Percentiles rank a stretch among this genome's conserved stretches.
phyloP scores from a whole-genome alignment of 2,888 invertebrate genomes.

The Hypena proboscidalis region DNA sequence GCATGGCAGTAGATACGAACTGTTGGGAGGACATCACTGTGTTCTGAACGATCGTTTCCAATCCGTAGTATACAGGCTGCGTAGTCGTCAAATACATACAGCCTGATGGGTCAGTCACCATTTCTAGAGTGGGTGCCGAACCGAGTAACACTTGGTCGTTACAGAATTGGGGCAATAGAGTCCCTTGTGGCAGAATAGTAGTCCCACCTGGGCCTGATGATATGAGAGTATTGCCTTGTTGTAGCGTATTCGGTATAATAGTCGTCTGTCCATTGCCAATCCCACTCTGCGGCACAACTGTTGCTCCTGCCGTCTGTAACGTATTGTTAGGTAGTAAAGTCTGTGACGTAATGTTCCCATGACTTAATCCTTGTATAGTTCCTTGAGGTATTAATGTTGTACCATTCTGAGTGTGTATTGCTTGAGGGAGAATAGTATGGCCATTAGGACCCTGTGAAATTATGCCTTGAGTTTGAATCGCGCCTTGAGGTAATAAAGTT shows the following conservation, averaged over 20 bases:
- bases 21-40: constrained; percentile 96
- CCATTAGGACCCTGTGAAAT: constrained; percentile 84
- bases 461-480: constrained; percentile 81
- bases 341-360: constrained; percentile 71
- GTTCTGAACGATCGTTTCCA: constrained; percentile 94
- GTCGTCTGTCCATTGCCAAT: constrained; percentile 80
- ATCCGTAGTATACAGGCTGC: constrained; percentile 92
- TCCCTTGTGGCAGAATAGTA: constrained; percentile 86
- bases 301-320: constrained; percentile 70
- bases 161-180: constrained; percentile 81
- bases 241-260: constrained; percentile 78
- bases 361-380: constrained; percentile 72
- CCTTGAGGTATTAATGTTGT: constrained; percentile 87
- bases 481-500: constrained; percentile 85
- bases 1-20: constrained; percentile 92
- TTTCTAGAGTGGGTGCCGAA: constrained; percentile 86
- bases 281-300: constrained; percentile 79
- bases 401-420: constrained; percentile 85
- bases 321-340: constrained; percentile 72
- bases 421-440: constrained; percentile 86
- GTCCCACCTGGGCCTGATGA: constrained; percentile 84
- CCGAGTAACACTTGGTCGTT: constrained; percentile 87
- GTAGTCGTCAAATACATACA: constrained; percentile 87
- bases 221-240: constrained; percentile 83
- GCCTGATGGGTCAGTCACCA: constrained; percentile 86